Evolutionary conservation across 1,140 invertebrate genomes (phyloP).

Genomic region (Charaxes varanes): DNA sequence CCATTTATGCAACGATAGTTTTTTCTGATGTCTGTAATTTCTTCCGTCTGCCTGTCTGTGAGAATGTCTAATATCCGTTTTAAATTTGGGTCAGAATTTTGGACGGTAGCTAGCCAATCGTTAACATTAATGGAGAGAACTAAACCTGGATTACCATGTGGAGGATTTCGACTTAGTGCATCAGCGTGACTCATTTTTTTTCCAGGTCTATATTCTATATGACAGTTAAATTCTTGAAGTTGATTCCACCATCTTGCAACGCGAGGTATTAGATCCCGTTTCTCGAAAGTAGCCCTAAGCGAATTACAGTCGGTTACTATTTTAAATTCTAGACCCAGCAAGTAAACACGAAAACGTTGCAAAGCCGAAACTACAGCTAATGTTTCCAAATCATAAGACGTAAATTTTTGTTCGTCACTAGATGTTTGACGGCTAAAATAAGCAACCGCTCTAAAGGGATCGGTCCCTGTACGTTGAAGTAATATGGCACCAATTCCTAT

Average conservation of each 20-base stretch:
- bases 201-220: conserved; percentile 2
- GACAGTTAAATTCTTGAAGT: conserved; percentile 3
- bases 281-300: background rate
- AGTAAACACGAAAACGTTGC: conserved; percentile 9
- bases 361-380: conserved; percentile 10
- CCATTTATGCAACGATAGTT: background rate
- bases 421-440: conserved; percentile 18
- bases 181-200: background rate
- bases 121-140: background rate
- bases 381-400: conserved; percentile 18
- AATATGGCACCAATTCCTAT: conserved; percentile 20
- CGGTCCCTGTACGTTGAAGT: conserved; percentile 1
- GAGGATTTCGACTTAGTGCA: conserved; percentile 2
- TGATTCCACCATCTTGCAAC: conserved; percentile 2
- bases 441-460: conserved; percentile 10
- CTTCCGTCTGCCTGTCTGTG: background rate
- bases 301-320: conserved; percentile 9
- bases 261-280: conserved; percentile 1
- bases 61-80: background rate
- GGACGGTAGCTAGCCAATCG: background rate
- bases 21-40: background rate
- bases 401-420: conserved; percentile 7
- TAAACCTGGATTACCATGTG: background rate
- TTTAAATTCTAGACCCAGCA: conserved; percentile 11
- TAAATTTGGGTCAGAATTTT: background rate